Evolutionary conservation across 2,888 invertebrate genomes (phyloP).

Genomic region (Argyresthia goedartella): DNA sequence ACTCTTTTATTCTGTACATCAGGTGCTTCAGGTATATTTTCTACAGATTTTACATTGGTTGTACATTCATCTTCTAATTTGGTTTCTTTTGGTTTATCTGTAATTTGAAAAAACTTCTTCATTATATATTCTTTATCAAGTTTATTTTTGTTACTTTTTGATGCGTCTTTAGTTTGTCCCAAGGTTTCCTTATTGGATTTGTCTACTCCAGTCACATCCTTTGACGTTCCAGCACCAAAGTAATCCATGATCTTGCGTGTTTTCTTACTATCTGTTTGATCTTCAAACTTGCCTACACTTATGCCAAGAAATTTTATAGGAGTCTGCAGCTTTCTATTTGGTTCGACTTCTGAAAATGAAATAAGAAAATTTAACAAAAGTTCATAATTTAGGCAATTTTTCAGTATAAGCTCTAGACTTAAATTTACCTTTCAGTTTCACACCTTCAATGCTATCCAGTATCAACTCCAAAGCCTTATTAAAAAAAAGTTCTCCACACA

Average conservation of each 20-base stretch:
- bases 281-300: conserved; percentile 85
- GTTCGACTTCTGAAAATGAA: conserved; percentile 39
- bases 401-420: neutral
- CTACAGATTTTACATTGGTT: neutral
- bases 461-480: conserved; percentile 76
- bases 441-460: conserved; percentile 69
- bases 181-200: conserved; percentile 20
- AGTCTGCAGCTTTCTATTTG: conserved; percentile 48
- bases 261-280: conserved; percentile 59
- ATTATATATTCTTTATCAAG: conserved; percentile 38
- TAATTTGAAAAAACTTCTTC: conserved; percentile 31
- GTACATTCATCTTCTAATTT: conserved; percentile 17
- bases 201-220: conserved; percentile 14
- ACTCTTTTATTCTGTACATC: conserved; percentile 7
- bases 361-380: neutral
- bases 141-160: conserved; percentile 14
- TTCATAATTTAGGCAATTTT: neutral
- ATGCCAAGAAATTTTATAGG: conserved; percentile 79
- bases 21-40: neutral
- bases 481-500: conserved; percentile 78
- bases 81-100: conserved; percentile 13
- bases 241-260: conserved; percentile 70
- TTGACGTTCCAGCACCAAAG: conserved; percentile 59
- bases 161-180: neutral
- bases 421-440: conserved; percentile 36